phyloP scores from a whole-genome alignment of 2,797 vertebrate species.

The Mionectes olivaceus region DNA sequence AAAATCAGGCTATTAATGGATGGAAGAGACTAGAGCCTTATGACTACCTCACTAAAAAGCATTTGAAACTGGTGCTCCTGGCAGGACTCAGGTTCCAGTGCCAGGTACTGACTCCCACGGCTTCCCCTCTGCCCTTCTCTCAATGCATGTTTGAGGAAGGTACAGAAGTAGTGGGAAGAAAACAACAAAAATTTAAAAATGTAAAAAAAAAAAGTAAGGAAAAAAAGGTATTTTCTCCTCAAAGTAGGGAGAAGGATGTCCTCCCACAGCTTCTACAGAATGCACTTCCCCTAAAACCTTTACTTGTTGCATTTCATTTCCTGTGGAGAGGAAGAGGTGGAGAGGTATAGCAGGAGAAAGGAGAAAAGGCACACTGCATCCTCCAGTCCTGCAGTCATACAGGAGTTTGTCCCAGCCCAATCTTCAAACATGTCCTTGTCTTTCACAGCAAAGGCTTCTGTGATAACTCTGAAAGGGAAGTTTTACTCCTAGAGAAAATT shows the following conservation, averaged over 20 bases:
- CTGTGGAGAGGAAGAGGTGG: neutral
- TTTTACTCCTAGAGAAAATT: neutral
- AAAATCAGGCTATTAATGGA: neutral
- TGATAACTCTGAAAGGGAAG: neutral
- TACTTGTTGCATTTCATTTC: neutral
- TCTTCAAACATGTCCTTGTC: neutral
- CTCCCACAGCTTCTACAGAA: neutral
- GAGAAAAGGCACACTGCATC: neutral
- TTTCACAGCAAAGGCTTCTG: neutral
- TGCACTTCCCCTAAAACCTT: neutral
- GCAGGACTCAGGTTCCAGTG: neutral
- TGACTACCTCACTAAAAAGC: neutral
- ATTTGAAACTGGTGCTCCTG: neutral
- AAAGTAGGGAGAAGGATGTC: neutral
- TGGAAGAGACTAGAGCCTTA: neutral
- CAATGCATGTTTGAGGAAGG: neutral
- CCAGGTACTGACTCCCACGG: neutral
- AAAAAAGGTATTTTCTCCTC: neutral
- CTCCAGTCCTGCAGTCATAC: neutral
- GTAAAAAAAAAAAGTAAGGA: too few relatives aligned
- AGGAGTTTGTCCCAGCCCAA: neutral
- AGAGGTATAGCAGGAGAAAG: neutral
- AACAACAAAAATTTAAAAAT: neutral
- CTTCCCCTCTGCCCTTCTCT: neutral
- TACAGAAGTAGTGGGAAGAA: neutral